phyloP scores from a whole-genome alignment of 1,140 invertebrate species.

The Drosophila murphyi region DNA sequence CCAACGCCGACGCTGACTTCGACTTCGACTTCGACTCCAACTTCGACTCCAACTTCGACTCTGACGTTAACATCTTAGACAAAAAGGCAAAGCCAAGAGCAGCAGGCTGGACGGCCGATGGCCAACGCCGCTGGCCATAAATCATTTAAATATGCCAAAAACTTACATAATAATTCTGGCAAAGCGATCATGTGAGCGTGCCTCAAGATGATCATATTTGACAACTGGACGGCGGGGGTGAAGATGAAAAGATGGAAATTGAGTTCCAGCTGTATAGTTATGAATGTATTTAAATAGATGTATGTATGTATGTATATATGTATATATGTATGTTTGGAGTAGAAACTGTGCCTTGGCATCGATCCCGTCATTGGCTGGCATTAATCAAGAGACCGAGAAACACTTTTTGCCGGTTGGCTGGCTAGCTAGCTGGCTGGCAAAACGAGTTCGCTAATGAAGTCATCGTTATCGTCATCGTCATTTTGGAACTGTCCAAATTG shows the following conservation, averaged over 20 bases:
- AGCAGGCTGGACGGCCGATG: conserved; percentile 45
- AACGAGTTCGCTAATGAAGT: conserved; percentile 65
- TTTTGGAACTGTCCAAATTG: conserved; percentile 61
- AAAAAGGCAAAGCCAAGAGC: conserved; percentile 71
- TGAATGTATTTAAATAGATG: not conserved
- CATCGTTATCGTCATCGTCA: conserved; percentile 60
- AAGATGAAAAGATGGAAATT: not conserved
- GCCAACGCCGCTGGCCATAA: conserved; percentile 78
- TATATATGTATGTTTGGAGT: not conserved
- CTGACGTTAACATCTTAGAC: conserved; percentile 31
- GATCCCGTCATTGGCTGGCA: conserved; percentile 45
- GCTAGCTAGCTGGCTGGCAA: not conserved
- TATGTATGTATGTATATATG: not conserved
- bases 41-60: not conserved
- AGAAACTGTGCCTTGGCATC: conserved; percentile 21
- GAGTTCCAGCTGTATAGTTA: not conserved
- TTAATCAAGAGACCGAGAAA: conserved; percentile 58
- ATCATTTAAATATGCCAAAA: conserved; percentile 80
- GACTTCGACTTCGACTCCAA: conserved; percentile 7
- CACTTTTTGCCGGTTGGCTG: conserved; percentile 18
- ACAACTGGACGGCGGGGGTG: conserved; percentile 33
- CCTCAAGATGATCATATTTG: conserved; percentile 57
- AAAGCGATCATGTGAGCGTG: conserved; percentile 34
- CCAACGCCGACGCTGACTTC: conserved; percentile 11
- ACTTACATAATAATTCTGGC: conserved; percentile 80